These are phyloP conservation scores for Thymelicus acteon DNA, from an alignment of 2,888 invertebrate genomes.

Conservation along the genomic window DNA sequence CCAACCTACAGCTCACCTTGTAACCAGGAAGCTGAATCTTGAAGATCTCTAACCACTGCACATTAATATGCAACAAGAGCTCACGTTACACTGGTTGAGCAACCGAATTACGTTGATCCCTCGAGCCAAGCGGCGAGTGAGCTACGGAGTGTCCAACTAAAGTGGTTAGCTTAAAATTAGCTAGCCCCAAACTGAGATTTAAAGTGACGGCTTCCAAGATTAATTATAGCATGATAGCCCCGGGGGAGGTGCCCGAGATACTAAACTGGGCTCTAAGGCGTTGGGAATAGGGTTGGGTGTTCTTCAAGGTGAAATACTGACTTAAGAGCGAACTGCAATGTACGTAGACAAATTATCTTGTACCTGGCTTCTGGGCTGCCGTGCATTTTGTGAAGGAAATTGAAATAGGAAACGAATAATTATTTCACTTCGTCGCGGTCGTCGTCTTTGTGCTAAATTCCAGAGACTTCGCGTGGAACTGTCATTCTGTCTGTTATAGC, in stretches of 20 bases:
- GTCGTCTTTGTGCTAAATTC: not conserved
- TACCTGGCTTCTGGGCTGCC: slow-evolving; percentile 12
- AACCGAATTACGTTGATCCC: slow-evolving; percentile 17
- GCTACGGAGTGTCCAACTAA: slow-evolving; percentile 17
- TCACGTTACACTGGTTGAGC: not conserved
- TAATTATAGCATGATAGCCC: slow-evolving; percentile 33
- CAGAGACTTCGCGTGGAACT: too few species aligned
- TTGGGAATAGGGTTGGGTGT: not conserved
- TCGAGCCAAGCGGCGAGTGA: not conserved
- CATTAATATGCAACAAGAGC: not conserved
- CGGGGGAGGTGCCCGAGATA: slow-evolving; percentile 6
- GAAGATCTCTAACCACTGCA: slow-evolving; percentile 2
- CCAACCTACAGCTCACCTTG: slow-evolving; percentile 16
- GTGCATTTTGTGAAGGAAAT: slow-evolving; percentile 21
- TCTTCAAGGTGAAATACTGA: not conserved
- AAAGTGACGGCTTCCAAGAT: slow-evolving; percentile 37
- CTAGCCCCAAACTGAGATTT: slow-evolving; percentile 29
- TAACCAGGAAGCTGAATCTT: not conserved
- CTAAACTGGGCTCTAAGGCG: slow-evolving; percentile 14
- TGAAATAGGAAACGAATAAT: slow-evolving; percentile 3
- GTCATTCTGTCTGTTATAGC: too few species aligned
- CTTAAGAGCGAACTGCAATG: not conserved
- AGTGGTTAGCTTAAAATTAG: slow-evolving; percentile 26
- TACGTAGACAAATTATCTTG: slow-evolving; percentile 24
- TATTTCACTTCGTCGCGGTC: not conserved